Evolutionary conservation across 2,888 invertebrate genomes (phyloP).

Genomic region (Tachystola acroxantha): DNA sequence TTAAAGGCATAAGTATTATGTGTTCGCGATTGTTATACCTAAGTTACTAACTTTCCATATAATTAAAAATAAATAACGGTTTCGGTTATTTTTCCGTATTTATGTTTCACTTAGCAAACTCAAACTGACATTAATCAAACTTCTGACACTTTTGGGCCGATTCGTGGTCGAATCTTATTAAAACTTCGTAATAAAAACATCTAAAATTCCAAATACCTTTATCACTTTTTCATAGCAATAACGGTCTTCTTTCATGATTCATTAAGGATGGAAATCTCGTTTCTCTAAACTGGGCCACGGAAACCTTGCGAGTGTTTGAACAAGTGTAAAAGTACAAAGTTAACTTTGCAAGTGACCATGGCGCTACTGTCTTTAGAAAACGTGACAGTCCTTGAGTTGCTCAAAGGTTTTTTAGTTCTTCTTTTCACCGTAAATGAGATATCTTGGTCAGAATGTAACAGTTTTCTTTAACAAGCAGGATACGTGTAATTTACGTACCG

Average conservation of each 20-base stretch:
- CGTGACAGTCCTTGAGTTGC: not conserved
- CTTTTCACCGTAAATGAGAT: not conserved
- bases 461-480: constrained; percentile 3
- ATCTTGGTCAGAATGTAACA: not conserved
- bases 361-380: constrained; percentile 2
- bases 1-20: too few species aligned
- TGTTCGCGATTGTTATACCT: too few species aligned
- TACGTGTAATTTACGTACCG: constrained; percentile 5
- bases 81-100: too few species aligned
- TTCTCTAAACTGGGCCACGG: constrained; percentile 29
- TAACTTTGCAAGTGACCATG: not conserved
- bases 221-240: constrained; percentile 8
- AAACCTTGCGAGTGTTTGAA: constrained; percentile 40
- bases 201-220: not conserved
- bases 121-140: too few species aligned
- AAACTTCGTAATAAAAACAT: not conserved
- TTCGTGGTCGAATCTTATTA: too few species aligned
- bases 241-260: constrained; percentile 17
- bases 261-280: constrained; percentile 17
- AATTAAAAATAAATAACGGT: too few species aligned
- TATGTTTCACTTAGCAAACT: too few species aligned
- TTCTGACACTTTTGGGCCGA: too few species aligned
- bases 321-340: constrained; percentile 35
- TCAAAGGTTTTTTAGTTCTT: not conserved
- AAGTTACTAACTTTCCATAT: too few species aligned